Evolutionary conservation across 2,113 vertebrate genomes (phyloP).

Genomic region (Brienomyrus longianalis): DNA sequence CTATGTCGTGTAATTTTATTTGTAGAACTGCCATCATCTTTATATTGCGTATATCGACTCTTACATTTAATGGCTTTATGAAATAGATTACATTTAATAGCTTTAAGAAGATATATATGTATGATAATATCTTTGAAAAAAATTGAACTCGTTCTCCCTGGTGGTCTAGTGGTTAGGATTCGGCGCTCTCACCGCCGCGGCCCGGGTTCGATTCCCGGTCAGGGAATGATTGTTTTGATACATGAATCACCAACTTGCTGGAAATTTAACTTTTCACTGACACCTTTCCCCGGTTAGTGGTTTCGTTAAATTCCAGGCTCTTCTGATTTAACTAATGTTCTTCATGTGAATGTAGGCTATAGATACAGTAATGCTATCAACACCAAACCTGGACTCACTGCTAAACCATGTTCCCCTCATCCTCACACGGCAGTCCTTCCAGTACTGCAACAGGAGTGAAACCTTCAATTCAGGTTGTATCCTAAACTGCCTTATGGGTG

Average conservation of each 20-base stretch:
- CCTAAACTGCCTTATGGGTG: background rate
- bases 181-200: conserved; percentile 35
- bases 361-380: background rate
- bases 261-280: background rate
- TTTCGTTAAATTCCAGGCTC: too few relatives aligned
- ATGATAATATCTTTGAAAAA: background rate
- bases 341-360: background rate
- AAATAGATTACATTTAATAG: too few relatives aligned
- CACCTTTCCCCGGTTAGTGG: background rate
- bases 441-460: background rate
- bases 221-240: background rate
- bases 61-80: too few relatives aligned
- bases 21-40: background rate
- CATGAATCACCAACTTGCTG: background rate
- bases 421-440: background rate
- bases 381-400: background rate
- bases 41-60: background rate
- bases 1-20: background rate
- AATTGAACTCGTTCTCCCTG: background rate
- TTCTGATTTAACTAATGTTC: background rate
- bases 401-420: background rate
- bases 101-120: background rate
- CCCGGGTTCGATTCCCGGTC: conserved; percentile 37
- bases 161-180: conserved; percentile 38
- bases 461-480: background rate